Evolutionary conservation across 30 jellyfish, hydroid and myxozoan genomes (phyloP), one percentile per base, ranked within the genome.

Genomic region (Pelagia noctiluca): DNA sequence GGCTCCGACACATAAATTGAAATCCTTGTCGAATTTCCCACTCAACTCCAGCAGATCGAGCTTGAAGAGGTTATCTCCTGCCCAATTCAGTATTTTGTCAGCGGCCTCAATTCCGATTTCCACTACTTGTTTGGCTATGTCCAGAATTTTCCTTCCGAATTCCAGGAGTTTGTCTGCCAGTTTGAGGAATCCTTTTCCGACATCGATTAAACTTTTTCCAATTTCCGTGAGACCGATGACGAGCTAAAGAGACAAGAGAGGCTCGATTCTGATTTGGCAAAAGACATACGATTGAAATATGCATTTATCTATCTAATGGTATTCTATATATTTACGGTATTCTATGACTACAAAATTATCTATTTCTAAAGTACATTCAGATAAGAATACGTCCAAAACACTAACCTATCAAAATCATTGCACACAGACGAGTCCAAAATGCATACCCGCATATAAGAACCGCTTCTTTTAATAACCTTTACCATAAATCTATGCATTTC

Each of bases 1-100:
- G 3, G 84, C 23, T 0, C 97, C 96, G 4, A 75, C 88, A 46
- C 97, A 90, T 18, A 93, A 91, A 31, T 63, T 90, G 63, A 71
- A 71, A 0, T 78, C 89, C 19, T 53, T 54, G 69, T 88, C 97
- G 30, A 88, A 42, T 10, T 35, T 62, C 2, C 94, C 97, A 10
- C 22, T 28, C 23, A 88, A 46, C 49, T 71, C 57, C 52, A 88
- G 69, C 29, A 26, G 38, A 28, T 52, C 53, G 3, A 88, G 28
- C 60, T 63, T 35, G 30, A 85, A 74, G 11, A 85, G 79, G 7
- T 73, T 85, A 26, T 85, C 84, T 1, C 66, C 84, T 7, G 50
- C 71, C 75, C 82, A 62, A 28, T 66, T 70, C 35, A 32, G 42
- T 21, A 73, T 84, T 3, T 30, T 53, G 0, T 28, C 38, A 0